Base-by-base conservation (phyloP, 2,797 vertebrate species). In the Esox masquinongy region DNA sequence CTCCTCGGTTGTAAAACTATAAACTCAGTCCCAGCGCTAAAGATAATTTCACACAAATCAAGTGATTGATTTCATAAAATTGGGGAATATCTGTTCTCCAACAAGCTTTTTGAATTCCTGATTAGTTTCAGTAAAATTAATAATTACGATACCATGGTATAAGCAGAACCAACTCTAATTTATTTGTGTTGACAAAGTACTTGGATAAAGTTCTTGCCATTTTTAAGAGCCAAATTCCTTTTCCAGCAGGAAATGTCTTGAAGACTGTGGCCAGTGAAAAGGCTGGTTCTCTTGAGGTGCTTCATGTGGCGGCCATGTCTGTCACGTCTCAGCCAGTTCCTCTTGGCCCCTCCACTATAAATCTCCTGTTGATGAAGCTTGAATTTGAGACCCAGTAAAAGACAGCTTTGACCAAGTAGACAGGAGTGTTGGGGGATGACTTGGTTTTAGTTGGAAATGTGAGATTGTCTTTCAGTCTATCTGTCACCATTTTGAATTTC, bases 201-300 rank as follows among this genome's bases (percentile, higher is more conserved):
- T 74, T 83, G 77, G 81, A 78, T 84, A 84, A 89, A 85, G 77
- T 47, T 47, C 43, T 72, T 78, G 78, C 86, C 49, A 76, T 74
- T 83, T 77, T 86, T 83, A 88, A 81, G 84, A 86, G 87, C 87
- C 85, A 88, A 90, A 95, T 94, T 94, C 93, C 92, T 93, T 92
- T 47, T 89, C 87, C 88, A 84, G 83, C 83, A 92, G 88, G 87
- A 88, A 92, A 92, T 90, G 83, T 88, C 88, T 87, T 79, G 82
- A 80, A 84, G 86, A 88, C 83, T 79, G 88, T 77, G 80, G 84
- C 85, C 87, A 77, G 84, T 79, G 77, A 79, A 76, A 68, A 76
- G 82, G 80, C 83, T 79, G 83, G 75, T 76, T 85, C 88, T 88
- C 85, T 83, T 71, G 68, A 86, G 70, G 34, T 59, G 67, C 74